phyloP scores from a whole-genome alignment of 2,113 vertebrate genomes.

The Tenrec ecaudatus region DNA sequence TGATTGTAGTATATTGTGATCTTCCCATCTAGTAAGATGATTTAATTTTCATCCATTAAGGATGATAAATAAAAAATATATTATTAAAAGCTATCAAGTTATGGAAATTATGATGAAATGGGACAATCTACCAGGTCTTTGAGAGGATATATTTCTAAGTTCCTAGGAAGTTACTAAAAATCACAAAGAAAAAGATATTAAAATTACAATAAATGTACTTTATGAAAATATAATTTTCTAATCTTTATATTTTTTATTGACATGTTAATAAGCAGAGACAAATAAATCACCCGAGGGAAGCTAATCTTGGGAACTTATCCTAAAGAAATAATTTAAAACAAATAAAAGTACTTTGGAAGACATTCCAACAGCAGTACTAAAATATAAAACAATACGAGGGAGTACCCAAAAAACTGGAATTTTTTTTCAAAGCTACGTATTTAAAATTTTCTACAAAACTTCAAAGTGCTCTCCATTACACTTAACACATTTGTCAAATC shows the following conservation, averaged over 20 bases:
- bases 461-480: no score
- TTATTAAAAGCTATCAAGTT: slow-evolving; percentile 1
- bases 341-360: slow-evolving; percentile 3
- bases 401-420: no score
- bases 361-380: neutral
- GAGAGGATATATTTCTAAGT: slow-evolving; percentile 5
- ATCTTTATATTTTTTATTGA: neutral
- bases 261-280: neutral
- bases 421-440: no score
- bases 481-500: no score
- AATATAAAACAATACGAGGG: neutral
- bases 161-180: neutral
- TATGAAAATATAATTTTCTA: slow-evolving; percentile 2
- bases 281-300: neutral
- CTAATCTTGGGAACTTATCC: neutral
- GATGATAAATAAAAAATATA: neutral
- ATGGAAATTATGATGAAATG: slow-evolving; percentile 5
- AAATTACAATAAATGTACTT: slow-evolving; percentile 35
- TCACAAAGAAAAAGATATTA: neutral
- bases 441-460: no score
- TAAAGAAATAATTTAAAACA: neutral
- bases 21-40: neutral
- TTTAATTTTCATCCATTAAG: neutral
- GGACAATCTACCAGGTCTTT: neutral
- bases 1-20: neutral